Conservation (phyloP, 2,113 vertebrate genomes). For the Rhegmatorhina hoffmannsi region DNA sequence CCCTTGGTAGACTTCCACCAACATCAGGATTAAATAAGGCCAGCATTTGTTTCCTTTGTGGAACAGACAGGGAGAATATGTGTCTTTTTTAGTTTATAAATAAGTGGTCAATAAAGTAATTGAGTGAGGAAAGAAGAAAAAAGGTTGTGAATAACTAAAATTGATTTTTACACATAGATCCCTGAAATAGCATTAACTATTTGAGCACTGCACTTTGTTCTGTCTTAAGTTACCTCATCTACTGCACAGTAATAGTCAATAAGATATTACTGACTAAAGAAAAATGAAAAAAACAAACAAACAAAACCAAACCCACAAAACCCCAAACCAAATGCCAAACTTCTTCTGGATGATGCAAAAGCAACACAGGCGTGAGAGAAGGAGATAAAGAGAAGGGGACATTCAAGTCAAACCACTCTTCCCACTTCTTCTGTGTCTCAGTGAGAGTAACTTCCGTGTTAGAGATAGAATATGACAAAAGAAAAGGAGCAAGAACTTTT, state of each 20-base stretch:
- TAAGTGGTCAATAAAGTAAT: conserved; percentile 72
- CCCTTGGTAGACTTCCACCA: not conserved
- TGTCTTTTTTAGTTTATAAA: conserved; percentile 45
- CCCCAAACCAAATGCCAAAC: accelerated
- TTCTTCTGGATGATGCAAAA: not conserved
- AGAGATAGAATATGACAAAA: not conserved
- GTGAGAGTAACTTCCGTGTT: not conserved
- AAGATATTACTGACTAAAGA: not conserved
- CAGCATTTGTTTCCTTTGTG: not conserved
- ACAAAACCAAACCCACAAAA: not conserved
- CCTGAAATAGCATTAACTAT: conserved; percentile 37
- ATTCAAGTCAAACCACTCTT: not conserved
- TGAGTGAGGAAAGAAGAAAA: conserved; percentile 64
- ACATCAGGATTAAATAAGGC: not conserved
- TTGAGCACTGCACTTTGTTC: not conserved
- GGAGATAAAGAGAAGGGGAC: not conserved
- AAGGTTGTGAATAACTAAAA: conserved; percentile 61
- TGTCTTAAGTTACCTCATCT: not conserved
- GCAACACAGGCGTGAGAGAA: not conserved
- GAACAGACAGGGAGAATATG: not conserved
- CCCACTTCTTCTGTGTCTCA: not conserved
- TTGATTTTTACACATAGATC: conserved; percentile 56
- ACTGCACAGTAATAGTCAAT: not conserved
- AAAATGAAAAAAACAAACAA: not conserved
- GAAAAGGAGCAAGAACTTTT: not conserved